A percentile compares a stretch with the other conserved stretches of the same genome.
phyloP scores from a whole-genome alignment of 2,797 vertebrate species.

The Xenops minutus region DNA sequence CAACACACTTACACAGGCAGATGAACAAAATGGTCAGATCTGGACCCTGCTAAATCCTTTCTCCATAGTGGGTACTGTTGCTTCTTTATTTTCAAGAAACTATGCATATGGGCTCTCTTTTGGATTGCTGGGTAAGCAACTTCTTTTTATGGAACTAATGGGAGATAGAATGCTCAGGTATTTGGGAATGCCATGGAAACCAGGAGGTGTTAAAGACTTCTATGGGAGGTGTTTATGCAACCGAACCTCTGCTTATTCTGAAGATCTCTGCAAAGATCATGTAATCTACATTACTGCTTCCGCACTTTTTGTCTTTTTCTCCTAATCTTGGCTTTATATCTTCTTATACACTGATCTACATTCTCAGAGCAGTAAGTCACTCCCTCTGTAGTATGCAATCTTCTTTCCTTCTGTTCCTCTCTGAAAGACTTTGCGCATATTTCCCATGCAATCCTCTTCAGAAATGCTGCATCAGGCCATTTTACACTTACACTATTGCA shows the following conservation, averaged over 20 bases:
- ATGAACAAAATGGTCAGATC: background rate
- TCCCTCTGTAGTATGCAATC: background rate
- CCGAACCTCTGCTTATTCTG: background rate
- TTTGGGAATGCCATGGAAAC: conserved; percentile 36
- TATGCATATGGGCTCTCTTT: background rate
- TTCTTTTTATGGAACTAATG: background rate
- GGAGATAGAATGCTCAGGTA: background rate
- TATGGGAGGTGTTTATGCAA: background rate
- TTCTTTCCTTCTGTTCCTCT: background rate
- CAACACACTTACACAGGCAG: background rate
- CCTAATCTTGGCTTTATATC: background rate
- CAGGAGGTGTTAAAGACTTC: background rate
- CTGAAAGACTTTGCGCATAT: background rate
- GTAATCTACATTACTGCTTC: background rate
- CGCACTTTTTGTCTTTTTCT: conserved; percentile 8
- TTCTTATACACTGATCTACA: background rate
- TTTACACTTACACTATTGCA: background rate
- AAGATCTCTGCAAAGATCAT: background rate
- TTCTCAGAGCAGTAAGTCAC: background rate
- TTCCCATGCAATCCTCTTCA: background rate
- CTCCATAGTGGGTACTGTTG: background rate
- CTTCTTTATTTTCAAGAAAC: background rate
- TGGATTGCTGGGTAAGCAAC: background rate
- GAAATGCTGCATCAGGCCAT: background rate
- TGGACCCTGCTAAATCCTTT: background rate